phyloP scores from a whole-genome alignment of 2,113 vertebrate species.

The Gadus macrocephalus region DNA sequence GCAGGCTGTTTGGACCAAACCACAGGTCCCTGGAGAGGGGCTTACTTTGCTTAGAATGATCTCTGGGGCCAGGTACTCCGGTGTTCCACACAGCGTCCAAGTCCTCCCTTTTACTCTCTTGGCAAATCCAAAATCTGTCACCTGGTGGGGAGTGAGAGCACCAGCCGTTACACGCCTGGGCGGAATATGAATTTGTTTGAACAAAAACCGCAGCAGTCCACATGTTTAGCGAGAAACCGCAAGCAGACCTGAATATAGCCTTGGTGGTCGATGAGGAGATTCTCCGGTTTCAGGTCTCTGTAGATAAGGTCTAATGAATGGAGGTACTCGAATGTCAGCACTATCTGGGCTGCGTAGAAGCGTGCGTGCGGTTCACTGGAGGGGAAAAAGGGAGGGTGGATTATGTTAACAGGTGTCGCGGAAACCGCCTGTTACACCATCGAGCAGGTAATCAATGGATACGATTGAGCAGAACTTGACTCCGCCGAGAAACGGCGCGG shows the following conservation, averaged over 20 bases:
- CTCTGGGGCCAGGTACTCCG: slow-evolving; percentile 97
- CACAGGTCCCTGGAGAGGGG: no score
- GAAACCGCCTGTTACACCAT: neutral
- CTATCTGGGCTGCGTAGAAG: slow-evolving; percentile 98
- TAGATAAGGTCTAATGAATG: slow-evolving; percentile 99
- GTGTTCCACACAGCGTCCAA: slow-evolving; percentile 98
- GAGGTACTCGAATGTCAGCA: slow-evolving; percentile 99
- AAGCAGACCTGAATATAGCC: slow-evolving; percentile 94
- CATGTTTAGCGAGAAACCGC: neutral
- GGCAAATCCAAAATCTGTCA: slow-evolving; percentile 98
- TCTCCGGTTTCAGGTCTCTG: slow-evolving; percentile 99
- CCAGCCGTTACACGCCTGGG: neutral
- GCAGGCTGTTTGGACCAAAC: no score
- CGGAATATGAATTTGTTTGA: neutral
- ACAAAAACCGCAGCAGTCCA: neutral
- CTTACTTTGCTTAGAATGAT: slow-evolving; percentile 99
- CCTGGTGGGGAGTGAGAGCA: slow-evolving; percentile 63
- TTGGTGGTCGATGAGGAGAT: slow-evolving; percentile 98
- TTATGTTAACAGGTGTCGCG: neutral
- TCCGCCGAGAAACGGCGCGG: no score
- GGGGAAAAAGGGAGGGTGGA: slow-evolving; percentile 26
- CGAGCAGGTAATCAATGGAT: neutral
- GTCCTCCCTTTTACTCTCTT: slow-evolving; percentile 99
- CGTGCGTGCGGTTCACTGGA: slow-evolving; percentile 94
- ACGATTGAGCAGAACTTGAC: neutral